Percentiles rank a stretch among this genome's conserved stretches.
Conservation (phyloP, 2,113 vertebrate genomes). For the Pluvialis apricaria region DNA sequence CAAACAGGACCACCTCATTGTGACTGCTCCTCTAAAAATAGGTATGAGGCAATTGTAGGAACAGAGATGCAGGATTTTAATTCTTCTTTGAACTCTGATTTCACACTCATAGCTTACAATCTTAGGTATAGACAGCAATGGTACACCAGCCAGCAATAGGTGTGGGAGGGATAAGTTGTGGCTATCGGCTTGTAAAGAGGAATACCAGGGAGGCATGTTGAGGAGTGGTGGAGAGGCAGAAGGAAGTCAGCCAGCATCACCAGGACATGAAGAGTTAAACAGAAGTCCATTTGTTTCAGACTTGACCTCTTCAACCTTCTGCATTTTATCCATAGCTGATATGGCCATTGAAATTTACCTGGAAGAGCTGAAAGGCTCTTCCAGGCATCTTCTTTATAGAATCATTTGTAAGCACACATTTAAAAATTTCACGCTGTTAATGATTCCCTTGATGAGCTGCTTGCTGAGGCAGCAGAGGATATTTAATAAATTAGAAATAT, state of each 20-base stretch:
- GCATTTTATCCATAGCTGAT: background rate
- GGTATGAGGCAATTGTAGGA: background rate
- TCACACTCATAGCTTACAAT: background rate
- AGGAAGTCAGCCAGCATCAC: background rate
- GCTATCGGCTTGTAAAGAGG: accelerated
- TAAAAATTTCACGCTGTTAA: background rate
- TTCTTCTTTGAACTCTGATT: background rate
- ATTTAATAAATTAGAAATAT: background rate
- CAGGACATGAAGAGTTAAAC: background rate
- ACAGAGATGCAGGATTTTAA: background rate
- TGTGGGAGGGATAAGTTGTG: background rate
- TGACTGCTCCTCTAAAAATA: background rate
- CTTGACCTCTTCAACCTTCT: background rate
- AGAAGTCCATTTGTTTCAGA: background rate
- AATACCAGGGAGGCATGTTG: background rate
- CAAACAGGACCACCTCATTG: background rate
- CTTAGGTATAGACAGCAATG: background rate
- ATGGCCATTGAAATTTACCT: background rate
- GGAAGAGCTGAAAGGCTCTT: background rate
- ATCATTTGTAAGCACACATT: conserved; percentile 29
- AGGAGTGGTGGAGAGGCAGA: background rate
- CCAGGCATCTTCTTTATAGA: background rate
- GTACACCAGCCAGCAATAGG: background rate
- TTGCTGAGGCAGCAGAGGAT: conserved; percentile 4
- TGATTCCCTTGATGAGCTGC: background rate